phyloP scores from a whole-genome alignment of 2,888 invertebrate species.

The Palloptera scutellata region DNA sequence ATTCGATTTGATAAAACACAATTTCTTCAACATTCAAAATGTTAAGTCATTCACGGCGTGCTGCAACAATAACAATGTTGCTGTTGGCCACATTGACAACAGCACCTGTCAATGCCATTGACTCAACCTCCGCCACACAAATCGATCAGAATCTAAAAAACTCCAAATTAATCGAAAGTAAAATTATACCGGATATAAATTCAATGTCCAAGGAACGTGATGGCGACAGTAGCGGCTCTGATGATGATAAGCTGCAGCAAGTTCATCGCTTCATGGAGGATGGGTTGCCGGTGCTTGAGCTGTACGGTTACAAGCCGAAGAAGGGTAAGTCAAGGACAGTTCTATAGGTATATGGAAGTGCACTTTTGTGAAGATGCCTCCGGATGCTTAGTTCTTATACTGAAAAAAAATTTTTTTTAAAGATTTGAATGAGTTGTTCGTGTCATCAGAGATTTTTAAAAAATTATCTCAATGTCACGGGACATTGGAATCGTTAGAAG shows the following conservation, averaged over 20 bases:
- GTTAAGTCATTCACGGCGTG: constrained; percentile 34
- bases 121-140: constrained; percentile 39
- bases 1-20: not conserved
- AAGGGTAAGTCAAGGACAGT: constrained; percentile 51
- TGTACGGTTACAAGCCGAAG: constrained; percentile 59
- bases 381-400: too few relatives aligned
- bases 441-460: too few relatives aligned
- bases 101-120: constrained; percentile 7
- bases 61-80: not conserved
- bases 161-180: constrained; percentile 60
- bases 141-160: constrained; percentile 60
- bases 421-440: too few relatives aligned
- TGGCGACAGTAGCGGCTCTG: constrained; percentile 38
- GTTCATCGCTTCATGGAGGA: constrained; percentile 60
- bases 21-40: constrained; percentile 35
- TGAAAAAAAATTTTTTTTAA: too few relatives aligned
- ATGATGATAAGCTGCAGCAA: constrained; percentile 61
- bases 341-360: too few relatives aligned
- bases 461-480: too few relatives aligned
- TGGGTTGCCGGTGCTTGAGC: constrained; percentile 60
- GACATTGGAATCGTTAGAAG: too few relatives aligned
- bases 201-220: constrained; percentile 45
- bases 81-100: not conserved
- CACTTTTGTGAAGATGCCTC: too few relatives aligned
- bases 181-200: constrained; percentile 58